These are phyloP conservation scores for Enteromius unitaeniatus DNA, from an alignment of 2,797 vertebrate genomes.

Conservation along the genomic window DNA sequence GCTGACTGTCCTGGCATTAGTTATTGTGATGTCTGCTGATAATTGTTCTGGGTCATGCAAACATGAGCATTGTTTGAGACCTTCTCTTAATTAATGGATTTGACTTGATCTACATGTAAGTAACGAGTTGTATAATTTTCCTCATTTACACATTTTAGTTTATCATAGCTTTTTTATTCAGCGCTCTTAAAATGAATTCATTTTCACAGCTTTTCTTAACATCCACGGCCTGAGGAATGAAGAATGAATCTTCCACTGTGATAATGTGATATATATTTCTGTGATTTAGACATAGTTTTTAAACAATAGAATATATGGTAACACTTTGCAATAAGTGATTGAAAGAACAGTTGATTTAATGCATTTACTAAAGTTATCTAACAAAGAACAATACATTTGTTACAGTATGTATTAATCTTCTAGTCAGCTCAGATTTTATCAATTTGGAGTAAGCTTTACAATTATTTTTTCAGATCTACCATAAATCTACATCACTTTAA, in stretches of 20 bases:
- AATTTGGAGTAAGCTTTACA: neutral
- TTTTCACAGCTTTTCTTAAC: slow-evolving; percentile 6
- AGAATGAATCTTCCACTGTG: neutral
- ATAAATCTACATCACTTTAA: neutral
- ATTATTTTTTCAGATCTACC: neutral
- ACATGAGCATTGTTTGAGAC: neutral
- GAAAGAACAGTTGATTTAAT: no score
- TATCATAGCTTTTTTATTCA: neutral
- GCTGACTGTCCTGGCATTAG: no score
- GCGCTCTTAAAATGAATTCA: neutral
- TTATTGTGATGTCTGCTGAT: neutral
- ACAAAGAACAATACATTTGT: no score
- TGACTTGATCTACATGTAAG: neutral
- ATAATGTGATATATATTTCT: neutral
- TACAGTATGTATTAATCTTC: neutral
- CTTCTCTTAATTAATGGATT: neutral
- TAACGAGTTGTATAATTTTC: neutral
- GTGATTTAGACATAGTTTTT: neutral
- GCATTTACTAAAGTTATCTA: no score
- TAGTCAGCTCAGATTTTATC: neutral
- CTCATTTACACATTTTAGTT: neutral
- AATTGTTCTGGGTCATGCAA: neutral
- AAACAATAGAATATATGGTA: neutral
- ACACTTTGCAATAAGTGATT: neutral
- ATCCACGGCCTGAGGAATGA: neutral